These are phyloP conservation scores for Andrena bicolor DNA, from an alignment of 2,888 invertebrate genomes.

Conservation along the genomic window DNA sequence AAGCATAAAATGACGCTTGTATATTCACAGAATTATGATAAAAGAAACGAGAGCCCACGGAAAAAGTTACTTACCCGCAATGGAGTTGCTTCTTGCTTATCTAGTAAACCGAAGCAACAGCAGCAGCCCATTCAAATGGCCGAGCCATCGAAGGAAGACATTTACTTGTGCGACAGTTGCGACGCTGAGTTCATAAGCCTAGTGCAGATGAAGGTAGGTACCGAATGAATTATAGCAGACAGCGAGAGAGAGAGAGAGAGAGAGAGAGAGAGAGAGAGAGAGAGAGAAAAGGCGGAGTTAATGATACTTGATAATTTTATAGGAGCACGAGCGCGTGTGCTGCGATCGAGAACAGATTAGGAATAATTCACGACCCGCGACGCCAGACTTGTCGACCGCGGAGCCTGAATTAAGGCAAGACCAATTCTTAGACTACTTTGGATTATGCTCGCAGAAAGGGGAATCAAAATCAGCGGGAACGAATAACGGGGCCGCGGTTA, in stretches of 20 bases:
- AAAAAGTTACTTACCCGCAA: constrained; percentile 85
- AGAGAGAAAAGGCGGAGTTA: background rate
- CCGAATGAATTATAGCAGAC: background rate
- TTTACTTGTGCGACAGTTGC: constrained; percentile 91
- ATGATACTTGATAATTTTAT: constrained; percentile 27
- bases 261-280: too few species aligned
- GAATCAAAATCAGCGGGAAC: constrained; percentile 42
- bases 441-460: constrained; percentile 77
- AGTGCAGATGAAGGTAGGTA: constrained; percentile 86
- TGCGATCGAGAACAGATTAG: constrained; percentile 82
- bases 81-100: constrained; percentile 67
- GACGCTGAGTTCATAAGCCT: constrained; percentile 90
- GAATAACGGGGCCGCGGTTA: constrained; percentile 32
- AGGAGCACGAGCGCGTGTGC: constrained; percentile 85
- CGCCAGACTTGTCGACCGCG: constrained; percentile 73
- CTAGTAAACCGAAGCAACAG: constrained; percentile 78
- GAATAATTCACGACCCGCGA: constrained; percentile 84
- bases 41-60: constrained; percentile 80
- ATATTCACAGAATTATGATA: constrained; percentile 82
- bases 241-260: too few species aligned
- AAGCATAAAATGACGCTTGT: too few species aligned
- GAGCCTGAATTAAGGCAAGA: constrained; percentile 78
- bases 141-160: constrained; percentile 88
- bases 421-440: constrained; percentile 86
- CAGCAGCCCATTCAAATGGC: constrained; percentile 85